Base-by-base conservation (phyloP, 2,797 vertebrate species). In the Manis pentadactyla region DNA sequence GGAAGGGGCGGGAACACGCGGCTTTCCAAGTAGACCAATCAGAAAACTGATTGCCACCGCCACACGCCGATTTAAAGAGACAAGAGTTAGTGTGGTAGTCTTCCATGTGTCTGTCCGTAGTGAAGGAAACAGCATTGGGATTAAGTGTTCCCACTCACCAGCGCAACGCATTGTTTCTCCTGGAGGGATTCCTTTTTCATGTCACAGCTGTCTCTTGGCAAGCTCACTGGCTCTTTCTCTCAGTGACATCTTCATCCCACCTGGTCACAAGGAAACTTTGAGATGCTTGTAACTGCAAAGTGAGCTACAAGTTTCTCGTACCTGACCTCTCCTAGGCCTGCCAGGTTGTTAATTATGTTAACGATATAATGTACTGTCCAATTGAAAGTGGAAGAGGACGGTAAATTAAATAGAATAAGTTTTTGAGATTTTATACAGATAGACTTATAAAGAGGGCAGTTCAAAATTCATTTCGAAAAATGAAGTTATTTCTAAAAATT, bases 1-100 rank as follows among this genome's bases (percentile, higher is more conserved):
- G 59, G 49, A 96, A 90, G 29, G 31, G 61, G 79, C 0, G 51
- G 57, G 51, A 7, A 21, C 2, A 0, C 9, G 0, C 11, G 0
- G 0, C 18, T 73, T 89, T 51, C 46, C 27, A 79, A 81, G 64
- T 5, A 66, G 64, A 82, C 96, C 94, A 96, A 90, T 97, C 78
- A 25, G 42, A 23, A 42, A 13, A 51, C 82, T 1, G n/a, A 37
- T 25, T 25, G 29, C 25, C 23, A 4, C 21, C 2, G 0, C 7
- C 13, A 1, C 34, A 0, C 5, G 82, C 49, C 17, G 27, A 46
- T 34, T 14, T 21, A 7, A 7, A 7, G 18, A 37, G 1, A 13
- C 11, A 0, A 12, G 39, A 5, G 0, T 57, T 39, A 69, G 1
- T 4, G 4, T 23, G 17, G 12, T 69, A 10, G 13, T 73, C 14